These are phyloP conservation scores for Cephus spinipes DNA, from an alignment of 2,888 invertebrate species.

Conservation along the genomic window DNA sequence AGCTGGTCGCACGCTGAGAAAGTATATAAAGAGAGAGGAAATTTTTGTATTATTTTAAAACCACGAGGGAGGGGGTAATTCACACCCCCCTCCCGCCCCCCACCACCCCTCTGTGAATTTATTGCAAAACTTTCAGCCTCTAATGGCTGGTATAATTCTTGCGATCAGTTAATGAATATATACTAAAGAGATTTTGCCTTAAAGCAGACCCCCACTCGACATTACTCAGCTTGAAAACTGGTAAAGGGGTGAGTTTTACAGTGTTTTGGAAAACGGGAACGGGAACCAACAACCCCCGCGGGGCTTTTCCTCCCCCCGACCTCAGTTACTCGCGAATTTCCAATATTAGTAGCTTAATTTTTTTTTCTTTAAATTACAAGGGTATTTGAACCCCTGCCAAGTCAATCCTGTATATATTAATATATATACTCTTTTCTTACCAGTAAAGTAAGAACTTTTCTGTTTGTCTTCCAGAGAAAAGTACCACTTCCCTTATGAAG, in stretches of 20 bases:
- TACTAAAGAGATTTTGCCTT: background rate
- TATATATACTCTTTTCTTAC: too few species aligned
- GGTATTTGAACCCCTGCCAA: background rate
- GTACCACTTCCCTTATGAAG: background rate
- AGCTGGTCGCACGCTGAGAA: background rate
- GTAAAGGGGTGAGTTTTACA: background rate
- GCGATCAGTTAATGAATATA: constrained; percentile 8
- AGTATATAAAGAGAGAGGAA: background rate
- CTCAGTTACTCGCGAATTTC: background rate
- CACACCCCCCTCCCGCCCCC: too few species aligned
- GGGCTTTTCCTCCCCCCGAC: background rate
- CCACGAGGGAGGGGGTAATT: background rate
- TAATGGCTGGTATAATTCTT: constrained; percentile 8
- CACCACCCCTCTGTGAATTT: background rate
- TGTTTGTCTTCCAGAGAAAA: background rate
- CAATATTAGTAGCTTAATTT: background rate
- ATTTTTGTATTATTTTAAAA: background rate
- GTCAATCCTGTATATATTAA: background rate
- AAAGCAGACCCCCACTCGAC: background rate
- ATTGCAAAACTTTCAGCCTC: constrained; percentile 1
- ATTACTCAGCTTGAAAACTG: background rate
- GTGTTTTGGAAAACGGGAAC: background rate
- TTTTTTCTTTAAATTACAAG: background rate
- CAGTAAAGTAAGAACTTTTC: background rate
- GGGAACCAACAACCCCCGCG: background rate